phyloP scores from a whole-genome alignment of 2,797 vertebrate genomes.

The Salmo trutta region DNA sequence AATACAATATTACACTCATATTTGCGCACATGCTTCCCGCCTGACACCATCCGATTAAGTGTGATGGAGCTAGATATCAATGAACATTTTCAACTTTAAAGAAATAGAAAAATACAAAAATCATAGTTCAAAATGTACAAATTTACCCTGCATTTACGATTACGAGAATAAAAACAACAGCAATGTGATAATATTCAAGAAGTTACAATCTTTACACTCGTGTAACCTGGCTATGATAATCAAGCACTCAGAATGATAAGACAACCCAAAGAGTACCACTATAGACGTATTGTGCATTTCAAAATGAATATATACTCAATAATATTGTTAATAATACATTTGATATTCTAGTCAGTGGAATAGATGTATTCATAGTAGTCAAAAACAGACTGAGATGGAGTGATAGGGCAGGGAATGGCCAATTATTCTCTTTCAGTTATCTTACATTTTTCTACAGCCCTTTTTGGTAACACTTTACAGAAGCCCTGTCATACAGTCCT shows the following conservation, averaged over 20 bases:
- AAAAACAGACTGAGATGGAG: constrained; percentile 40
- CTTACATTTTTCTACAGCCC: constrained; percentile 47
- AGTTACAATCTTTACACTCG: constrained; percentile 71
- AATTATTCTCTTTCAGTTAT: too few relatives aligned
- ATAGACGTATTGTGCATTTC: constrained; percentile 73
- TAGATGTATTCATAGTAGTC: constrained; percentile 63
- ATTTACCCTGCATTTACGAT: constrained; percentile 73
- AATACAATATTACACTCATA: constrained; percentile 44
- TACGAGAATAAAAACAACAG: constrained; percentile 73
- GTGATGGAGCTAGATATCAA: constrained; percentile 58
- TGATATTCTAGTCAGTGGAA: constrained; percentile 63
- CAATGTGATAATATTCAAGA: constrained; percentile 70
- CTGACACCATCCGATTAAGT: constrained; percentile 61
- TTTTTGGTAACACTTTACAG: constrained; percentile 45
- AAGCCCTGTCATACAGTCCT: constrained; percentile 35
- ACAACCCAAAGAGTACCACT: constrained; percentile 69
- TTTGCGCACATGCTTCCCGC: constrained; percentile 67
- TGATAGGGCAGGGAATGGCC: too few relatives aligned
- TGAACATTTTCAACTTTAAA: constrained; percentile 43
- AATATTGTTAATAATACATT: constrained; percentile 68
- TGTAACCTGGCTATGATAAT: constrained; percentile 54
- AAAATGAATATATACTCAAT: constrained; percentile 59
- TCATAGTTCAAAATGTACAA: constrained; percentile 56
- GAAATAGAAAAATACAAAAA: constrained; percentile 51
- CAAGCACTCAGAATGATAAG: constrained; percentile 65